Evolutionary conservation across 2,888 invertebrate species (phyloP).

Genomic region (Leptopilina myrica): DNA sequence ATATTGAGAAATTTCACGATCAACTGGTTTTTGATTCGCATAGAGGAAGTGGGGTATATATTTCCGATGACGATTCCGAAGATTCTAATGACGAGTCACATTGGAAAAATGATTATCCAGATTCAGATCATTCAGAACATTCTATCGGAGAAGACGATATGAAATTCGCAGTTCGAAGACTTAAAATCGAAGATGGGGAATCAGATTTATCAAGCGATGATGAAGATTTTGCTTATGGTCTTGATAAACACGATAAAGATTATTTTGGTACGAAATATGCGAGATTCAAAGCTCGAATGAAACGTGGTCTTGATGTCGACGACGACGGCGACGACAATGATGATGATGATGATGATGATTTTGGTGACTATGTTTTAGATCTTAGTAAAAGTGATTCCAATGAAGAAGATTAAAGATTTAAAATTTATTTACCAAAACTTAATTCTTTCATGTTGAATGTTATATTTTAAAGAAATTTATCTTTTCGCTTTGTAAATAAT

Average conservation of each 20-base stretch:
- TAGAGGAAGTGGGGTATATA: slow-evolving; percentile 50
- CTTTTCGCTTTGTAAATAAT: not conserved
- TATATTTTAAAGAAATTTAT: not conserved
- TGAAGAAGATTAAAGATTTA: slow-evolving; percentile 47
- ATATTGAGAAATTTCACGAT: slow-evolving; percentile 74
- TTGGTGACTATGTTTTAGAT: not conserved
- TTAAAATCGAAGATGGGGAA: slow-evolving; percentile 41
- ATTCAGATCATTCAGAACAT: slow-evolving; percentile 80
- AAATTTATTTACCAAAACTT: not conserved
- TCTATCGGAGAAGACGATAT: slow-evolving; percentile 82
- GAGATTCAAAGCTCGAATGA: slow-evolving; percentile 80
- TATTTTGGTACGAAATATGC: slow-evolving; percentile 83
- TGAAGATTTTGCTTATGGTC: slow-evolving; percentile 72
- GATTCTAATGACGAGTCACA: slow-evolving; percentile 90
- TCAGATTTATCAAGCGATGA: slow-evolving; percentile 63
- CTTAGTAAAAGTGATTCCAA: slow-evolving; percentile 43
- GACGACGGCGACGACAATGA: slow-evolving; percentile 20
- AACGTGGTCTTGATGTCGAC: slow-evolving; percentile 57
- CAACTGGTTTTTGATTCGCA: slow-evolving; percentile 72
- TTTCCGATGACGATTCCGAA: slow-evolving; percentile 62
- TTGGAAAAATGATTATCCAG: slow-evolving; percentile 88
- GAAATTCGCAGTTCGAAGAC: slow-evolving; percentile 77
- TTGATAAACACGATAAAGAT: slow-evolving; percentile 78
- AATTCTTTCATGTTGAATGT: not conserved
- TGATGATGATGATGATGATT: not conserved